These are phyloP conservation scores for Cinara cedri DNA, from an alignment of 2,888 invertebrate genomes.

Conservation along the genomic window DNA sequence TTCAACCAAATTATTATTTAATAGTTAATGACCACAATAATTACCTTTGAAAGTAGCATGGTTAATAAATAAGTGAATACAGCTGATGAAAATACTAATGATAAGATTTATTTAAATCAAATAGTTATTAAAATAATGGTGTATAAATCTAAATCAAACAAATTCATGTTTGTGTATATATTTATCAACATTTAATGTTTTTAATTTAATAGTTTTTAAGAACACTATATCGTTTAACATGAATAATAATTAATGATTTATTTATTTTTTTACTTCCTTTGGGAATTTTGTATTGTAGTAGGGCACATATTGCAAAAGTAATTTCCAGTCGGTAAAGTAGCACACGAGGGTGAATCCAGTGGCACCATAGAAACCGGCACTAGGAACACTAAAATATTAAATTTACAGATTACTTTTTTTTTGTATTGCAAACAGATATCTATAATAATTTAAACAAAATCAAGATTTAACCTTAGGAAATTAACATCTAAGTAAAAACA, in stretches of 20 bases:
- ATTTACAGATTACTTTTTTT: not conserved
- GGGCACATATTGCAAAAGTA: constrained; percentile 74
- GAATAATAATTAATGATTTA: not conserved
- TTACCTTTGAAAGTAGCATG: not conserved
- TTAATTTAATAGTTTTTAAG: constrained; percentile 16
- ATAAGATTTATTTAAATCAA: constrained; percentile 1
- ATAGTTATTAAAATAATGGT: not conserved
- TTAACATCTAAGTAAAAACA: too few species aligned
- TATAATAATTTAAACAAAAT: not conserved
- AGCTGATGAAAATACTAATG: not conserved
- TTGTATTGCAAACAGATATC: not conserved
- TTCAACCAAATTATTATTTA: too few species aligned
- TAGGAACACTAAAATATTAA: constrained; percentile 66
- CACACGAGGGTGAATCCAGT: constrained; percentile 69
- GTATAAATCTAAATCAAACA: not conserved
- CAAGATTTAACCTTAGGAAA: constrained; percentile 15
- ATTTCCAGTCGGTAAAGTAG: constrained; percentile 82
- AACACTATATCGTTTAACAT: constrained; percentile 29
- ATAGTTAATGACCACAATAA: too few species aligned
- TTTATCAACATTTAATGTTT: not conserved
- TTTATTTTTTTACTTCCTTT: constrained; percentile 62
- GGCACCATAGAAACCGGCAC: constrained; percentile 71
- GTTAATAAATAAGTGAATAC: too few species aligned
- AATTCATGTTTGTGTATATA: constrained; percentile 1
- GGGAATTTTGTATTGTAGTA: constrained; percentile 78